Evolutionary conservation across 2,797 vertebrate genomes (phyloP), one percentile per base, ranked within the genome.

Genomic region (Morus bassanus): DNA sequence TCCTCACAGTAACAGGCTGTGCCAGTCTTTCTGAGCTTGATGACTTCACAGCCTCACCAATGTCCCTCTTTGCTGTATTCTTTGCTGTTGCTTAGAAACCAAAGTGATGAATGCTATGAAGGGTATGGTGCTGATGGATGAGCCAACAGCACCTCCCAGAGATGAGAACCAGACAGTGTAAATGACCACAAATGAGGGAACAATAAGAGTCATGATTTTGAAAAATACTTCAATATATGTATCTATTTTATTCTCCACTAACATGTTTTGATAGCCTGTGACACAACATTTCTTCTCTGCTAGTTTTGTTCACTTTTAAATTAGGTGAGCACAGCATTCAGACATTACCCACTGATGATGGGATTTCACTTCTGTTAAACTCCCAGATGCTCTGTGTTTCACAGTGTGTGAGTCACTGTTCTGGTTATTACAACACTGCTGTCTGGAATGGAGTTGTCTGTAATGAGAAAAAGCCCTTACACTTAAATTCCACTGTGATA

Each of bases 141-240:
- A 93, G 82, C 89, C 67, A 56, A 93, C 81, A 97, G 95, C 96
- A 92, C 97, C 97, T 89, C 94, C 97, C 95, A 93, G 80, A 85
- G 95, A 81, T 77, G 86, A 85, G 82, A 95, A 69, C 23, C 23
- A 87, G 67, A 45, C 41, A 93, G 5, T 56, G 78, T 61, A 59
- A 74, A 51, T 60, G n/a, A 53, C 72, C 41, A 37, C 69, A 73
- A 76, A 72, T 35, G 56, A 69, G 57, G 65, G 78, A 89, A 79
- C 57, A 46, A 9, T 76, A 81, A 27, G 57, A 93, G 50, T n/a
- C 50, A 88, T 37, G 25, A 63, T 56, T 74, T 61, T 70, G 60
- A 41, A 83, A 93, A 93, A 45, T 93, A 63, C 19, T 78, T 88
- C 4, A 35, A 13, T 24, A 17, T 25, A 4, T 43, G 1, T 43